Conservation (phyloP, 1,140 invertebrate genomes). For the Oryzaephilus surinamensis region DNA sequence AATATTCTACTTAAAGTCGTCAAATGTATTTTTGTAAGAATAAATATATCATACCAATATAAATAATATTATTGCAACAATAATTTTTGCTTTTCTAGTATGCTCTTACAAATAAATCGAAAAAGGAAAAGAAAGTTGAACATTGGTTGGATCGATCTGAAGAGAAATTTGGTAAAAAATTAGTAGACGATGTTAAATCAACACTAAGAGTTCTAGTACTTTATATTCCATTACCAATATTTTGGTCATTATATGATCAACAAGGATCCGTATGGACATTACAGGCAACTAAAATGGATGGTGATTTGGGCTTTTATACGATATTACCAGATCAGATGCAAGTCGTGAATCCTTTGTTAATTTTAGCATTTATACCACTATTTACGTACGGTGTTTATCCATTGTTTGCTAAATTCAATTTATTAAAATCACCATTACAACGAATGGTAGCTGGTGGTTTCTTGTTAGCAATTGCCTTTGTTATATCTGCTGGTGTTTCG, state of each 20-base stretch:
- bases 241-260: conserved; percentile 84
- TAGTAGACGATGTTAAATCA: conserved; percentile 67
- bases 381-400: conserved; percentile 65
- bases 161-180: conserved; percentile 53
- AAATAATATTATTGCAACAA: too few species aligned
- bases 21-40: conserved; percentile 69
- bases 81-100: conserved; percentile 29
- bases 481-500: conserved; percentile 58
- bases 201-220: conserved; percentile 61
- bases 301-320: conserved; percentile 54
- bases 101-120: conserved; percentile 35
- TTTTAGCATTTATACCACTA: conserved; percentile 77
- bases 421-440: conserved; percentile 58
- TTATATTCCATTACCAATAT: conserved; percentile 76
- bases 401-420: conserved; percentile 40
- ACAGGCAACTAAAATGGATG: conserved; percentile 31
- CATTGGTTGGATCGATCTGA: conserved; percentile 79
- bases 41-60: too few species aligned
- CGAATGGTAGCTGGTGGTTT: conserved; percentile 73
- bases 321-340: conserved; percentile 84
- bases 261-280: conserved; percentile 67
- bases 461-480: conserved; percentile 71
- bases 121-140: conserved; percentile 41
- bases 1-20: conserved; percentile 71
- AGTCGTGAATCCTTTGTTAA: conserved; percentile 76